phyloP scores from a whole-genome alignment of 2,797 vertebrate genomes.

The Steatocranus sp. region DNA sequence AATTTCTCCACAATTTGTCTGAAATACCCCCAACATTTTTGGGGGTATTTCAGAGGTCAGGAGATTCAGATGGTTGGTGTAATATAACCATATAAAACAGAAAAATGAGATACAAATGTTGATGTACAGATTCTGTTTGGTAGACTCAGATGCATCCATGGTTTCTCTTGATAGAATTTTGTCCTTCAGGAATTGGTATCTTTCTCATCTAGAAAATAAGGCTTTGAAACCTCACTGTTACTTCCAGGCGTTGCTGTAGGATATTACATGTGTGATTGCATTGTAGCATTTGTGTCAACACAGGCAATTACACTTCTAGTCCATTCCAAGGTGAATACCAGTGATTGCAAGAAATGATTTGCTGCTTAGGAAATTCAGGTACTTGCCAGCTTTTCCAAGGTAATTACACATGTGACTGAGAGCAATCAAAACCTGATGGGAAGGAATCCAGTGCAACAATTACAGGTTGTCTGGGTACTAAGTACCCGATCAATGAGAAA shows the following conservation, averaged over 20 bases:
- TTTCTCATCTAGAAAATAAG: background rate
- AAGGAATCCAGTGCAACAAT: slow-evolving; percentile 35
- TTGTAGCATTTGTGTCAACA: slow-evolving; percentile 66
- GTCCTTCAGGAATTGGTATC: background rate
- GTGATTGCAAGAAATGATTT: slow-evolving; percentile 46
- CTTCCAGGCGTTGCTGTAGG: slow-evolving; percentile 21
- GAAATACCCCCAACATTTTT: background rate
- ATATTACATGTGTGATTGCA: slow-evolving; percentile 58
- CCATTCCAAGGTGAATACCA: slow-evolving; percentile 52
- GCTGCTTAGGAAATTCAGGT: slow-evolving; percentile 55
- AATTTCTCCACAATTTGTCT: background rate
- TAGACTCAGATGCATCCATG: background rate
- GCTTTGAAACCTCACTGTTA: background rate
- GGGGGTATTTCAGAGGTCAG: background rate
- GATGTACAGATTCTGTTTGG: background rate
- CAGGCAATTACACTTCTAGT: slow-evolving; percentile 58
- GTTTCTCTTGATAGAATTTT: background rate
- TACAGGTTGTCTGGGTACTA: slow-evolving; percentile 17
- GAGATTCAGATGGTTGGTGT: background rate
- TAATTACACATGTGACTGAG: slow-evolving; percentile 62
- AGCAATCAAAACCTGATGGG: slow-evolving; percentile 35
- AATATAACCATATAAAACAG: background rate
- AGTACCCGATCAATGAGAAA: slow-evolving; percentile 30
- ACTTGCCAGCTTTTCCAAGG: slow-evolving; percentile 61
- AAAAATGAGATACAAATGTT: background rate